Base-by-base conservation (phyloP, 1,140 invertebrate genomes). In the Trichomalopsis sarcophagae region DNA sequence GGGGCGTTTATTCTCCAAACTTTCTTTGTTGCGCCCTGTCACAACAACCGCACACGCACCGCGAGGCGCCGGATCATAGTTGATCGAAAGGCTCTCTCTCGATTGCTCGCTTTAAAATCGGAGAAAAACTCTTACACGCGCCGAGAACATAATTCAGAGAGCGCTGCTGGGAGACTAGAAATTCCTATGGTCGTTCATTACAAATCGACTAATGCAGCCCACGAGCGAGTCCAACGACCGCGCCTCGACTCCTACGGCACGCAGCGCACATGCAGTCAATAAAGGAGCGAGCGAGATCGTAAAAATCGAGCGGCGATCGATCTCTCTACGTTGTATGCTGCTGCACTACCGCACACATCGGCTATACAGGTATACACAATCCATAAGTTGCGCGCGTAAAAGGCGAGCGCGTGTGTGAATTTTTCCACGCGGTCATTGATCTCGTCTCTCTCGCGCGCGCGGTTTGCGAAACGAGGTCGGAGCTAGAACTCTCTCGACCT, bases 361-460 rank as follows among this genome's bases (percentile, higher is more conserved):
- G 5, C 0, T 36, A 36, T 36, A 36, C 33, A 36, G 33, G 33
- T 36, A 36, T 36, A 36, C 33, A 33, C 17, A 62, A 62, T n/a
- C 33, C 33, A 62, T 62, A 62, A 62, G 14, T 27, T 30, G 23
- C 7, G 11, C 17, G 0, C 40, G 74, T 62, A 62, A 62, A 23
- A 47, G 30, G 55, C 27, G 36, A 23, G 66, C 71, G 47, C 71
- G 68, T n/a, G 14, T 62, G 81, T 81, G 81, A 86, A 86, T 86
- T 83, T 86, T 86, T 82, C 85, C 75, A 86, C 85, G 84, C 74
- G 84, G 84, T 86, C 84, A 47, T 86, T 78, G 84, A 78, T 78
- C 84, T 68, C 71, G n/a, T 55, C 50, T 71, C 10, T n/a, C 47
- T 21, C 76, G 77, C 69, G 55, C 47, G 36, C 76, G 77, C 69